phyloP scores from a whole-genome alignment of 2,113 vertebrate genomes.

The Melanerpes formicivorus region DNA sequence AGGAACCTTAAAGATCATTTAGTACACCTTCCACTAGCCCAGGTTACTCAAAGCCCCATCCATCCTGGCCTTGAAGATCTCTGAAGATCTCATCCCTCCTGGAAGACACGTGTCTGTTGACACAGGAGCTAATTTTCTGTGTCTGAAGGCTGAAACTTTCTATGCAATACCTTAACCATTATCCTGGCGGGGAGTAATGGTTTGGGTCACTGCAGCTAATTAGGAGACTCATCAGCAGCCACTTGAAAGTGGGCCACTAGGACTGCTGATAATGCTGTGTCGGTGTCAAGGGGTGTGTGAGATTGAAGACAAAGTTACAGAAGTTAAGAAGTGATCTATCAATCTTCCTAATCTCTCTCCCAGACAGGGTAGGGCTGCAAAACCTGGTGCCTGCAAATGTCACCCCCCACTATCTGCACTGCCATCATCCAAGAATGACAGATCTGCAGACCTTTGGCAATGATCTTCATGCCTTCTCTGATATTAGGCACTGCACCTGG shows the following conservation, averaged over 20 bases:
- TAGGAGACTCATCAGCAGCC: not conserved
- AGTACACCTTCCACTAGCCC: not conserved
- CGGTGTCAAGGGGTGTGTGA: constrained; percentile 27
- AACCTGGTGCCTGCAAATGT: not conserved
- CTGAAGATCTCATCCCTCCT: not conserved
- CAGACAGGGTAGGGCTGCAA: not conserved
- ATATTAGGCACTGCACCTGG: not conserved
- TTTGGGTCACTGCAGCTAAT: not conserved
- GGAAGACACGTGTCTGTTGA: not conserved
- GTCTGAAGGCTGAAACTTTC: constrained; percentile 16
- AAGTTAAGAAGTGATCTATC: not conserved
- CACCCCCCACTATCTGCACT: not conserved
- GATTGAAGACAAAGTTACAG: not conserved
- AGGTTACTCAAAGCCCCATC: not conserved
- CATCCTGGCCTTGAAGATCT: not conserved
- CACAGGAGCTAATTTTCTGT: constrained; percentile 11
- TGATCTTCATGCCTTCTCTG: not conserved
- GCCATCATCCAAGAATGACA: not conserved
- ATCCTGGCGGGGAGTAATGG: not conserved
- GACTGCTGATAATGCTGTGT: not conserved
- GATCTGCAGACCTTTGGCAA: not conserved
- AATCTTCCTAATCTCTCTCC: not conserved
- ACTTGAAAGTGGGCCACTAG: not conserved
- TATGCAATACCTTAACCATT: not conserved
- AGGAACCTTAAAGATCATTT: not conserved